These are phyloP conservation scores for Heliopora coerulea DNA, from an alignment of 92 coral and sea anemone genomes.

Conservation along the genomic window DNA sequence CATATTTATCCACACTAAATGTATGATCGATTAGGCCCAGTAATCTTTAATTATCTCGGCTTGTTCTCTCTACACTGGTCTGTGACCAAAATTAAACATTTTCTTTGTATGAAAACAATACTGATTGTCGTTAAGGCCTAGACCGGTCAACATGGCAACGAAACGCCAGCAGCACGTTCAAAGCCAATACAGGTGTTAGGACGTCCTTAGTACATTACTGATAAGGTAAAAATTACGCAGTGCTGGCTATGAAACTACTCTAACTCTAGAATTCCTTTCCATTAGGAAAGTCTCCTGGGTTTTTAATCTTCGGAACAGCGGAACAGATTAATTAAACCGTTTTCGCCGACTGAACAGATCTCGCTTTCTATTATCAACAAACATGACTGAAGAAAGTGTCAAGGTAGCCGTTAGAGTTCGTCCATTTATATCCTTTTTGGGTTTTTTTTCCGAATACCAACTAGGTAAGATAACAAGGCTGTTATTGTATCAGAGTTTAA, in stretches of 20 bases:
- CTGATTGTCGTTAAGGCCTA: constrained; percentile 13
- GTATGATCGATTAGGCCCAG: too few relatives aligned
- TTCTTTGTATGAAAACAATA: constrained; percentile 8
- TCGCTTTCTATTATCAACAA: not conserved
- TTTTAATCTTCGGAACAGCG: too few relatives aligned
- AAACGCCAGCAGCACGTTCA: constrained; percentile 8
- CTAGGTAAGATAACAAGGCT: too few relatives aligned
- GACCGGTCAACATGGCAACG: constrained; percentile 32
- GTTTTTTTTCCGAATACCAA: not conserved
- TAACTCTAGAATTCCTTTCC: too few relatives aligned
- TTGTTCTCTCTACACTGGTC: not conserved
- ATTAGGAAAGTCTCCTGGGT: too few relatives aligned
- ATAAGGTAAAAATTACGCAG: too few relatives aligned
- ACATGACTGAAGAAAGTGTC: constrained; percentile 70
- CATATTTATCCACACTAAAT: too few relatives aligned
- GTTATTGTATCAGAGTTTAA: too few relatives aligned
- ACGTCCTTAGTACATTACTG: not conserved
- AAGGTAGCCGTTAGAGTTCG: constrained; percentile 91
- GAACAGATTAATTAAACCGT: not conserved
- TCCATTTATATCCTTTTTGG: constrained; percentile 88
- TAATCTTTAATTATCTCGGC: not conserved
- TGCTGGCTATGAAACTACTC: too few relatives aligned
- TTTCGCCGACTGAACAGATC: not conserved
- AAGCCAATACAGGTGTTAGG: not conserved
- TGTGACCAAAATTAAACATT: not conserved